Evolutionary conservation across 1,140 invertebrate genomes (phyloP).

Genomic region (Drosophila nasuta): DNA sequence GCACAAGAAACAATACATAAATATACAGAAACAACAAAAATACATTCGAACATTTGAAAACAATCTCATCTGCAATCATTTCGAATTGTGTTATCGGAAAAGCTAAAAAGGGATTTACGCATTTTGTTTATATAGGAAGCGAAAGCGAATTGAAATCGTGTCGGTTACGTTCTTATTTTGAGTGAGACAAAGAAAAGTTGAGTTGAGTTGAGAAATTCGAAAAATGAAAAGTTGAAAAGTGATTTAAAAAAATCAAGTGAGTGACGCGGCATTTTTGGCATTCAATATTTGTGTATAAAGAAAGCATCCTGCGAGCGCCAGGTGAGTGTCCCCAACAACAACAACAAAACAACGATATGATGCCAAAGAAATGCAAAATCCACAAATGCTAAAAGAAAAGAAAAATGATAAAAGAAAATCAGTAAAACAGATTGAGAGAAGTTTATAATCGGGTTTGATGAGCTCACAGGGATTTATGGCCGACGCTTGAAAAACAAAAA

Average conservation of each 20-base stretch:
- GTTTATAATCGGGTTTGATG: conserved; percentile 82
- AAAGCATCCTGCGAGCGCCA: conserved; percentile 60
- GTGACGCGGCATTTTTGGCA: conserved; percentile 58
- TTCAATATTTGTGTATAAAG: conserved; percentile 48
- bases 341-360: conserved; percentile 54
- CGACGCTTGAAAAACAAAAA: conserved; percentile 75
- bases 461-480: conserved; percentile 85
- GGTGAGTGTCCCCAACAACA: conserved; percentile 79
- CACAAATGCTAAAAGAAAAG: conserved; percentile 56
- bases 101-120: conserved; percentile 84
- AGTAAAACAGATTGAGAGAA: conserved; percentile 61
- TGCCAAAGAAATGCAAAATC: conserved; percentile 81
- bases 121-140: conserved; percentile 36
- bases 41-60: conserved; percentile 54
- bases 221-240: conserved; percentile 45
- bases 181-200: conserved; percentile 5
- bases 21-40: conserved; percentile 30
- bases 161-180: conserved; percentile 46
- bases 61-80: conserved; percentile 66
- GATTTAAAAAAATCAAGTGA: conserved; percentile 21
- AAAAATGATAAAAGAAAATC: conserved; percentile 30
- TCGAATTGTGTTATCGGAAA: conserved; percentile 83
- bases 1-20: conserved; percentile 21
- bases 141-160: conserved; percentile 37
- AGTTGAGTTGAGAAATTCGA: too few species aligned